Evolutionary conservation across 2,888 invertebrate species (phyloP).

Genomic region (Odontocolon sp.): DNA sequence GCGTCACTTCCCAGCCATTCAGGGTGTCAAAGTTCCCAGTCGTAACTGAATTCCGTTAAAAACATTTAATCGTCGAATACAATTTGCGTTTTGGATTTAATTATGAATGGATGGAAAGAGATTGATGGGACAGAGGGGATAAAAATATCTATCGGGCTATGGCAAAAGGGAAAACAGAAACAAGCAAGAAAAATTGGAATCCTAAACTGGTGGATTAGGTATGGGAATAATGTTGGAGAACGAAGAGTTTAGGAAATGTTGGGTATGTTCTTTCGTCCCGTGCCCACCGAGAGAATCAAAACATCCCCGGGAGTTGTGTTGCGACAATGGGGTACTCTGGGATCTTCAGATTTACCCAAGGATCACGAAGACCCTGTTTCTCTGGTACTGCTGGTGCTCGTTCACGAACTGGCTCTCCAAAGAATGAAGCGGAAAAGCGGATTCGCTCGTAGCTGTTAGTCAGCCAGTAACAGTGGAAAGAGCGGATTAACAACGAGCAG

Average conservation of each 20-base stretch:
- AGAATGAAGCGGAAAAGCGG: slow-evolving; percentile 52
- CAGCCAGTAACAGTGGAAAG: background rate
- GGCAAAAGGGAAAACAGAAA: background rate
- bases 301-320: slow-evolving; percentile 27
- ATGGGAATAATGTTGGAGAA: slow-evolving; percentile 32
- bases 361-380: slow-evolving; percentile 32
- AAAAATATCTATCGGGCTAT: no score
- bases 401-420: background rate
- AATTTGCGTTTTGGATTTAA: background rate
- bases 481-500: slow-evolving; percentile 29
- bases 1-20: slow-evolving; percentile 32
- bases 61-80: slow-evolving; percentile 17
- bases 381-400: background rate
- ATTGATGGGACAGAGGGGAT: no score
- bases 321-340: slow-evolving; percentile 31
- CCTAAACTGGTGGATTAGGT: background rate
- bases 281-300: background rate
- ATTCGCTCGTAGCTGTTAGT: slow-evolving; percentile 26
- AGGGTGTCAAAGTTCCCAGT: slow-evolving; percentile 24
- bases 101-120: background rate
- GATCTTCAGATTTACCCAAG: slow-evolving; percentile 54
- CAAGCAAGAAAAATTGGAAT: background rate
- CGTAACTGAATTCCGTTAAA: slow-evolving; percentile 42
- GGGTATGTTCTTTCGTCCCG: background rate
- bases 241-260: slow-evolving; percentile 1